Conservation (phyloP, 2,888 invertebrate genomes). For the Limnephilus auricula region DNA sequence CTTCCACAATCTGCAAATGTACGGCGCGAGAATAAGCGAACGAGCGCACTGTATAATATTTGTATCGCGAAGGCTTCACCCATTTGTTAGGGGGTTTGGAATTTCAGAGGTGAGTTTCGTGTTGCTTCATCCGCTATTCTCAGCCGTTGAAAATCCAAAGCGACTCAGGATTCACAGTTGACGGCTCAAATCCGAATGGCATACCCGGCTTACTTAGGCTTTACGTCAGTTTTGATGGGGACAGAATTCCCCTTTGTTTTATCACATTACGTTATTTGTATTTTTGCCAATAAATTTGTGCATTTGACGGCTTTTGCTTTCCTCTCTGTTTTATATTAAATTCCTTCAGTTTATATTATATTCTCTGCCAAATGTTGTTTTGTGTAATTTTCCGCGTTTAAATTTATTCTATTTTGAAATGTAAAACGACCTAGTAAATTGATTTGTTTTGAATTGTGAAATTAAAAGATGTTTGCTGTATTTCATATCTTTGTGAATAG, state of each 20-base stretch:
- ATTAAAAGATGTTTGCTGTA: not conserved
- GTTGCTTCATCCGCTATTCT: not conserved
- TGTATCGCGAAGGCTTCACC: not conserved
- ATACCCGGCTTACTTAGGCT: slow-evolving; percentile 33
- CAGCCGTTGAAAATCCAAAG: slow-evolving; percentile 32
- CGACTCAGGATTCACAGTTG: slow-evolving; percentile 29
- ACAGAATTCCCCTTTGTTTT: slow-evolving; percentile 40
- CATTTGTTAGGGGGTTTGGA: slow-evolving; percentile 39
- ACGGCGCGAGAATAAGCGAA: slow-evolving; percentile 10
- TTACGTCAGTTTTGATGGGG: slow-evolving; percentile 39
- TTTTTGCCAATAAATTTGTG: not conserved
- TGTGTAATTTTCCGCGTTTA: not conserved
- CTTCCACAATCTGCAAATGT: slow-evolving; percentile 34
- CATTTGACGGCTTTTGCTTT: not conserved
- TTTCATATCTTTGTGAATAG: too few species aligned
- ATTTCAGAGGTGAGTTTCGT: slow-evolving; percentile 14
- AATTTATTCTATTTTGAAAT: not conserved
- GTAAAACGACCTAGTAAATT: not conserved
- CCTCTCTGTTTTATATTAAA: not conserved
- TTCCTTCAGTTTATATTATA: not conserved
- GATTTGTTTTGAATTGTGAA: not conserved
- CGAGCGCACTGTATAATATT: slow-evolving; percentile 23
- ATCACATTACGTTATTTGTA: slow-evolving; percentile 36
- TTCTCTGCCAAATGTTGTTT: not conserved
- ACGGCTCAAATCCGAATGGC: slow-evolving; percentile 36